These are phyloP conservation scores for Orgyia antiqua DNA, from an alignment of 2,888 invertebrate genomes.

Conservation along the genomic window DNA sequence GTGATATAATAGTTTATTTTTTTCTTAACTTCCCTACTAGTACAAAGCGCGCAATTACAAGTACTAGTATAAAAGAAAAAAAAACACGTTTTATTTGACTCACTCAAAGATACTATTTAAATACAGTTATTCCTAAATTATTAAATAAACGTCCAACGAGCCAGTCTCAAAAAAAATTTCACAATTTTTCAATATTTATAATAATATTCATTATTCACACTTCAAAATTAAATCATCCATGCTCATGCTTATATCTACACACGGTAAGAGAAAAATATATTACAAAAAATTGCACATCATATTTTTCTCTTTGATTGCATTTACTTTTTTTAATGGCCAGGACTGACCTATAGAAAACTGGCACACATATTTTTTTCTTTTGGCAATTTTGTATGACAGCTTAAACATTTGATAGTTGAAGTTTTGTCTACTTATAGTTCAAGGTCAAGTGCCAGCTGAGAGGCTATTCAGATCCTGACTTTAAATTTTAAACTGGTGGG, in stretches of 20 bases:
- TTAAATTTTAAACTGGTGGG: background rate
- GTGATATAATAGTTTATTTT: slow-evolving; percentile 6
- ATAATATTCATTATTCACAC: background rate
- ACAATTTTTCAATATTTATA: background rate
- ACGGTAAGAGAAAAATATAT: slow-evolving; percentile 18
- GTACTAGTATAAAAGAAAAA: slow-evolving; percentile 5
- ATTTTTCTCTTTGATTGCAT: slow-evolving; percentile 35
- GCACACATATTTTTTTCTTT: slow-evolving; percentile 4
- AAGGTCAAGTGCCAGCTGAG: background rate
- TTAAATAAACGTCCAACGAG: background rate
- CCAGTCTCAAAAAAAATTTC: slow-evolving; percentile 1
- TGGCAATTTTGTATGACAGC: background rate
- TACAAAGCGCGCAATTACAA: slow-evolving; percentile 1
- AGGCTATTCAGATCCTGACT: background rate
- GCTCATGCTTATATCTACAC: slow-evolving; percentile 24
- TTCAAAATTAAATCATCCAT: slow-evolving; percentile 1
- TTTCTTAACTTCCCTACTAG: slow-evolving; percentile 4
- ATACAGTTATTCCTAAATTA: slow-evolving; percentile 1
- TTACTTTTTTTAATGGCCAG: slow-evolving; percentile 36
- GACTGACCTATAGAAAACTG: slow-evolving; percentile 10
- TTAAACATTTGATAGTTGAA: background rate
- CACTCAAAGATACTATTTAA: slow-evolving; percentile 1
- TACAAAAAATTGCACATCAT: slow-evolving; percentile 41
- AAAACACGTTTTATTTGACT: slow-evolving; percentile 5
- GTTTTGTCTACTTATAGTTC: background rate